Base-by-base conservation (phyloP, 1,140 invertebrate genomes). In the Caenorhabditis latens region DNA sequence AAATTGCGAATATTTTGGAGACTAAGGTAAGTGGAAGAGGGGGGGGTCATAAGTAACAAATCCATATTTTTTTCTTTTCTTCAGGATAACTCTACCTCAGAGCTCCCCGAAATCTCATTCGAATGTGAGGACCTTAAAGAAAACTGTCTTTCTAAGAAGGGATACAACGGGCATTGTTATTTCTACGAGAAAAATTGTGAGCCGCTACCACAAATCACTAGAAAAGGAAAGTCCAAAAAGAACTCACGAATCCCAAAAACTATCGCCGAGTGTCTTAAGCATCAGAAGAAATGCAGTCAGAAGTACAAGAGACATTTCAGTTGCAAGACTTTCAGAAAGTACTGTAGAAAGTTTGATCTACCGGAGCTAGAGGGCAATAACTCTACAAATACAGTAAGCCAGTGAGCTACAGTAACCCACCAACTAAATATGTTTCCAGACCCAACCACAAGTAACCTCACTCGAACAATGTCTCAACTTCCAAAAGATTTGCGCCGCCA, bases 161-260 rank as follows among this genome's bases (percentile, higher is more conserved):
- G 32, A 6, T 85, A 55, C 65, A 85, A 85, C 32, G 84, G 84
- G 5, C 50, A 85, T 32, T 85, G 84, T 21, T 85, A 75, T 58
- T 75, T 85, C 24, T 79, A 75, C 16, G 50, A 85, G 53, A 75
- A 55, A 57, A 65, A 84, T 21, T 85, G 84, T 40, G 48, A 53
- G 13, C 16, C 50, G 9, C 11, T 21, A 3, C 21, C 46, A 11
- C 61, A 75, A 57, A 16, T 85, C n/a, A 13, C 57, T 7, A 53
- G 19, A 4, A 85, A 57, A 79, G 67, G 63, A 24, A 50, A 50
- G 13, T 40, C 65, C 11, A 75, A 61, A 32, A 43, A 71, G 67
- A 43, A 43, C 14, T 71, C 43, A 13, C 71, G n/a, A 3, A 50
- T 50, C 9, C 71, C 71, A 24, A 79, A 50, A 50, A 50, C 71